Base-by-base conservation (phyloP, 2,888 invertebrate genomes). In the Amphimallon solstitiale region DNA sequence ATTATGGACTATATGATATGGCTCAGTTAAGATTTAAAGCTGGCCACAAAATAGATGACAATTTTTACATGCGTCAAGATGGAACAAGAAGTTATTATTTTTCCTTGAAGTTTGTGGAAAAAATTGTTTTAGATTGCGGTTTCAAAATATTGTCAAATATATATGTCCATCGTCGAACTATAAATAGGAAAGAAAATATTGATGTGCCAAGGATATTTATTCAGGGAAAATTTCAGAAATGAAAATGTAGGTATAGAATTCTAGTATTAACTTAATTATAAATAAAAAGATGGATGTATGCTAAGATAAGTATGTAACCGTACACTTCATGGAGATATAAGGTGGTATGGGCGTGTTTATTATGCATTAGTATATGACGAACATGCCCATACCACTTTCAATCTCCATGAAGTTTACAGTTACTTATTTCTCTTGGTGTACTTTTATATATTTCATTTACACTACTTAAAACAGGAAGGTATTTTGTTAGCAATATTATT, bases 1-100 rank as follows among this genome's bases (percentile, higher is more conserved):
- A 98, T 82, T 99, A 98, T 81, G 98, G 96, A 0, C 84, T 95
- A 0, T 92, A 96, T 77, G 98, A 98, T 80, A 95, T 98, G 92
- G 95, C 98, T 0, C 97, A 98, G 84, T 78, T 98, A 54, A 86
- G 98, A 35, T 99, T 99, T 79, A 92, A 94, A 69, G 89, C 95
- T 0, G 97, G 97, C 0, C 91, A 94, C 78, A 97, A 98, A 81
- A 92, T 98, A 54, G 82, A 89, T 0, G 96, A 98, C 2, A 94
- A 96, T 79, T 93, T 97, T 74, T 99, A 98, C 79, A 93, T 95
- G 86, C 85, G 98, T 14, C 98, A 98, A 81, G 98, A 99, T 87
- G 97, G 97, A 0, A 98, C 98, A 0, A 89, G 96, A 72, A 90
- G 90, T 71, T 95, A 93, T 78, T 95, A 92, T 76, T 95, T 94